Conservation (phyloP, 2,888 invertebrate species). For the Cataglyphis livida region DNA sequence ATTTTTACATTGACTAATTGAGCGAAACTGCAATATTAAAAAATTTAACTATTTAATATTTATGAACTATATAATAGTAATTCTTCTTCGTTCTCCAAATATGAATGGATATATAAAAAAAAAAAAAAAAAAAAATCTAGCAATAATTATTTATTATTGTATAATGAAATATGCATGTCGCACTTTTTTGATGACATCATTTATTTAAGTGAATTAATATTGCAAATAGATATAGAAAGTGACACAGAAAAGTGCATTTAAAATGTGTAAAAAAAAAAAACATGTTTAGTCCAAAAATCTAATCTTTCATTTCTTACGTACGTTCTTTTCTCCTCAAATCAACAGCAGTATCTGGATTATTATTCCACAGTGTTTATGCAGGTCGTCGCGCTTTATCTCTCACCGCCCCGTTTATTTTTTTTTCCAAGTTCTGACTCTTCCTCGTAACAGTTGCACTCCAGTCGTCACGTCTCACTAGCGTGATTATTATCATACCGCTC, state of each 20-base stretch:
- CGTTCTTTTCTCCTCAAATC: conserved; percentile 8
- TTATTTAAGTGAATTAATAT: neutral
- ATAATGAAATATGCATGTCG: neutral
- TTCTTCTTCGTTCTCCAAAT: neutral
- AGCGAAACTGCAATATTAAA: neutral
- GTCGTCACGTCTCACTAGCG: conserved; percentile 38
- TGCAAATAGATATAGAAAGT: neutral
- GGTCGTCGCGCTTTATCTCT: conserved; percentile 37
- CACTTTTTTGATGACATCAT: neutral
- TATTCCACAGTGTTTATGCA: conserved; percentile 45
- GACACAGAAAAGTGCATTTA: neutral
- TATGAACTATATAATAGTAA: neutral
- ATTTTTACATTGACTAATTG: too few relatives aligned
- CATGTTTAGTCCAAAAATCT: neutral
- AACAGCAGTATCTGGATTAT: conserved; percentile 47
- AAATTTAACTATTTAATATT: conserved; percentile 10
- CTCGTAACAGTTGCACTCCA: conserved; percentile 47
- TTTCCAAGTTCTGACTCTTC: conserved; percentile 28
- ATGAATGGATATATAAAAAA: neutral
- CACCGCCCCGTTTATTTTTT: conserved; percentile 30
- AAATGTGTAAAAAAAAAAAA: neutral
- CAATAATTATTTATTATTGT: neutral
- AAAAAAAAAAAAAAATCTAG: neutral
- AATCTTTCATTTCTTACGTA: conserved; percentile 6
- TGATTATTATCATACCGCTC: conserved; percentile 47